Conservation (phyloP, 2,888 invertebrate genomes). For the Dysmachus trigonus region DNA sequence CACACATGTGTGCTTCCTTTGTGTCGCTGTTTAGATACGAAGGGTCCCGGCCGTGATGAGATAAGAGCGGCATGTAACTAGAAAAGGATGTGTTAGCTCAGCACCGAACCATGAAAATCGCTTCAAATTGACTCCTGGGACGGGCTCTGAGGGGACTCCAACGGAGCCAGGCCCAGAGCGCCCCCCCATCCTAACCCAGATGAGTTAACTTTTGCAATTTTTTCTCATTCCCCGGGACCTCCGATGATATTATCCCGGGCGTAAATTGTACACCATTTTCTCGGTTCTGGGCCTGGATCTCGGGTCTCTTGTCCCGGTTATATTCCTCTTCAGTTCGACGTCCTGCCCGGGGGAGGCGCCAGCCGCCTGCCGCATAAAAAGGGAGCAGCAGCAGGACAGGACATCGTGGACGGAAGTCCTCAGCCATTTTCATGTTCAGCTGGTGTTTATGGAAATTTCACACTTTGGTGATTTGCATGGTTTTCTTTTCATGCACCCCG, state of each 20-base stretch:
- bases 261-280: constrained; percentile 40
- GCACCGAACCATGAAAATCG: constrained; percentile 48
- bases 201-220: constrained; percentile 42
- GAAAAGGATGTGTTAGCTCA: constrained; percentile 42
- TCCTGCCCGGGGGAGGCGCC: not conserved
- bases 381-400: not conserved
- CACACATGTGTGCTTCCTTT: constrained; percentile 50
- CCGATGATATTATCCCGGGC: constrained; percentile 35
- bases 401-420: constrained; percentile 30
- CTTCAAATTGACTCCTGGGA: constrained; percentile 47
- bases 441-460: constrained; percentile 47
- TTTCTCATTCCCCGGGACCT: constrained; percentile 1
- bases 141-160: constrained; percentile 5
- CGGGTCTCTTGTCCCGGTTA: not conserved
- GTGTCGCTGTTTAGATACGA: constrained; percentile 37
- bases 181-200: not conserved
- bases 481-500: constrained; percentile 37
- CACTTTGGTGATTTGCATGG: constrained; percentile 46
- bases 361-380: not conserved
- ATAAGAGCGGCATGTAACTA: constrained; percentile 3
- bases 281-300: not conserved
- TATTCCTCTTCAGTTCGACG: not conserved
- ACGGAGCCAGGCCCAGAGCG: too few relatives aligned
- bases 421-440: constrained; percentile 39
- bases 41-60: constrained; percentile 17